These are phyloP conservation scores for Sebastiscus albofasciatus DNA, from an alignment of 2,797 vertebrate genomes.

Conservation along the genomic window DNA sequence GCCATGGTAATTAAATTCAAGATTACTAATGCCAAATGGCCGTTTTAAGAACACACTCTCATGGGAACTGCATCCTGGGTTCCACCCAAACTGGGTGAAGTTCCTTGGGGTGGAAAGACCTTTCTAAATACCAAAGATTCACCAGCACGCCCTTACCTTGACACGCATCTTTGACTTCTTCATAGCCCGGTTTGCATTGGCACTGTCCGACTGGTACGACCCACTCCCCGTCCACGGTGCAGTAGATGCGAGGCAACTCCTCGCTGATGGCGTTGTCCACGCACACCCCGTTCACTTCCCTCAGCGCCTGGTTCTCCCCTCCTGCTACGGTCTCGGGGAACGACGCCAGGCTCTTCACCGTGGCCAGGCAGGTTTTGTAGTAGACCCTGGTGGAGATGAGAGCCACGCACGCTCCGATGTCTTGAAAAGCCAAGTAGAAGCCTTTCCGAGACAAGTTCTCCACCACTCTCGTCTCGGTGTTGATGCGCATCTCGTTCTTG, in stretches of 20 bases:
- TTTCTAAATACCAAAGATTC: slow-evolving; percentile 10
- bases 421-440: slow-evolving; percentile 98
- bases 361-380: slow-evolving; percentile 91
- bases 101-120: slow-evolving; percentile 11
- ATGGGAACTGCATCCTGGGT: slow-evolving; percentile 3
- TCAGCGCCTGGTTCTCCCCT: slow-evolving; percentile 85
- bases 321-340: slow-evolving; percentile 93
- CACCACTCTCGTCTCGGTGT: slow-evolving; percentile 89
- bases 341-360: slow-evolving; percentile 84
- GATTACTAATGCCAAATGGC: neutral
- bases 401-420: slow-evolving; percentile 92
- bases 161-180: slow-evolving; percentile 83
- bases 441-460: slow-evolving; percentile 89
- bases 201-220: slow-evolving; percentile 92
- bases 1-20: slow-evolving; percentile 23
- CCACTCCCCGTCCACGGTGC: slow-evolving; percentile 93
- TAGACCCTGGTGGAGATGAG: slow-evolving; percentile 92
- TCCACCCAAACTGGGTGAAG: neutral
- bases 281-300: slow-evolving; percentile 88
- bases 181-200: slow-evolving; percentile 87
- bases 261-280: slow-evolving; percentile 86
- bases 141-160: slow-evolving; percentile 82
- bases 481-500: slow-evolving; percentile 88
- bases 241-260: slow-evolving; percentile 88
- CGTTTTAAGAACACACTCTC: neutral